Percentiles rank a stretch among this genome's conserved stretches.
These are phyloP conservation scores for Ennomos fuscantarius DNA, from an alignment of 2,888 invertebrate species.

Conservation along the genomic window DNA sequence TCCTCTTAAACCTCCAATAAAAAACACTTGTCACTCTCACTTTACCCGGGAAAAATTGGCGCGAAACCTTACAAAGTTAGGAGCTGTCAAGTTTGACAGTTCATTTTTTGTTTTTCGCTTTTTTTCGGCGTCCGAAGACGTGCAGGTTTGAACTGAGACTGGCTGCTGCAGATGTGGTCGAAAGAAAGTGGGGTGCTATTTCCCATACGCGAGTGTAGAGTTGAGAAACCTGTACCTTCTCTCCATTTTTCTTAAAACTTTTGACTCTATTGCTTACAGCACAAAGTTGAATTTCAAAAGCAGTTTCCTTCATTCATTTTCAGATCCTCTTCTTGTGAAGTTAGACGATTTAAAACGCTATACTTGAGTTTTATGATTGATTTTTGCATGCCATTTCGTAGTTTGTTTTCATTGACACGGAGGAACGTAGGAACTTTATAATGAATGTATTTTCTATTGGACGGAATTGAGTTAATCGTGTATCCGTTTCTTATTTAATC, in stretches of 20 bases:
- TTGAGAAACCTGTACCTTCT: conserved; percentile 31
- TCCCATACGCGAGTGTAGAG: conserved; percentile 53
- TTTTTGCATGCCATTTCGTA: background rate
- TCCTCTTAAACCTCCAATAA: conserved; percentile 25
- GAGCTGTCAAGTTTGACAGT: conserved; percentile 42
- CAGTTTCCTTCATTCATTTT: conserved; percentile 14
- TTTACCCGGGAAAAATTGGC: conserved; percentile 38
- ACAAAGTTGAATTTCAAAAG: conserved; percentile 6
- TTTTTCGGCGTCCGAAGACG: conserved; percentile 45
- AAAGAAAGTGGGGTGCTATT: conserved; percentile 66
- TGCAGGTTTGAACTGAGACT: conserved; percentile 43
- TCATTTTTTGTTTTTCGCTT: conserved; percentile 46
- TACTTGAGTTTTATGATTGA: background rate
- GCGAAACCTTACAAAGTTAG: conserved; percentile 34
- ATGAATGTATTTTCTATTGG: conserved; percentile 27
- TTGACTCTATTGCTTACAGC: background rate
- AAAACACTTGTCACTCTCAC: conserved; percentile 51
- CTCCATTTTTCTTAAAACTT: conserved; percentile 5
- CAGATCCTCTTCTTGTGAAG: conserved; percentile 16
- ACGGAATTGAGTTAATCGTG: conserved; percentile 23
- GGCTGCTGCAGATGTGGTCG: conserved; percentile 46
- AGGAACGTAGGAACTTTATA: conserved; percentile 32
- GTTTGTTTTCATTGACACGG: conserved; percentile 37
- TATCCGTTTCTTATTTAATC: conserved; percentile 26
- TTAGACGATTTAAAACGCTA: conserved; percentile 8